Evolutionary conservation across 2,113 vertebrate species (phyloP).

Genomic region (Bothrops jararaca): DNA sequence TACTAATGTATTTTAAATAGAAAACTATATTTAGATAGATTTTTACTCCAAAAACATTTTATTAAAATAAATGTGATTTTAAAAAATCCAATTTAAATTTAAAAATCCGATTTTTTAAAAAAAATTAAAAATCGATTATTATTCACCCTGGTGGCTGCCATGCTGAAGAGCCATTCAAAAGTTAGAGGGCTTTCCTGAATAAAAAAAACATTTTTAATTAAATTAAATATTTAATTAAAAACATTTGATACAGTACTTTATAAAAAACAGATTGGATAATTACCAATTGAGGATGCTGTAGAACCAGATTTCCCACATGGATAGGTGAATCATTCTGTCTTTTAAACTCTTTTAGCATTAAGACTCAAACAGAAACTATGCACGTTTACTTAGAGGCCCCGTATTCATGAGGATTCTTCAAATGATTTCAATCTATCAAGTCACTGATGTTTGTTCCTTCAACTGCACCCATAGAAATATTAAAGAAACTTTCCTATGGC

Average conservation of each 20-base stretch:
- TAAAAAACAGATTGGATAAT: neutral
- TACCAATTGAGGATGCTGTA: neutral
- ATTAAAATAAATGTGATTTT: no score
- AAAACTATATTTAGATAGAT: no score
- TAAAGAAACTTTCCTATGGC: neutral
- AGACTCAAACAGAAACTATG: neutral
- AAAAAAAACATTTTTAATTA: no score
- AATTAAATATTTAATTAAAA: no score
- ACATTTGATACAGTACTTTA: no score
- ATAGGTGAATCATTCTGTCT: neutral
- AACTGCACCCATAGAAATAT: neutral
- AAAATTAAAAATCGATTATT: no score
- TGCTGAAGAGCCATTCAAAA: neutral
- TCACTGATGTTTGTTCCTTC: neutral
- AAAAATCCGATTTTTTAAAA: no score
- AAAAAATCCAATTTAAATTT: no score
- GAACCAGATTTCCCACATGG: neutral
- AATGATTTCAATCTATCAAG: neutral
- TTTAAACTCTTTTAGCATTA: neutral
- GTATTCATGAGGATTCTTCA: neutral
- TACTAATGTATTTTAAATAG: no score
- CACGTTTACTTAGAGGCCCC: neutral
- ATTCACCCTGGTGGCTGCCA: neutral
- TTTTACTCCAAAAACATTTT: no score
- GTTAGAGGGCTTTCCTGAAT: neutral